Conservation (phyloP, 2,113 vertebrate genomes). For the Chaetops frenatus region DNA sequence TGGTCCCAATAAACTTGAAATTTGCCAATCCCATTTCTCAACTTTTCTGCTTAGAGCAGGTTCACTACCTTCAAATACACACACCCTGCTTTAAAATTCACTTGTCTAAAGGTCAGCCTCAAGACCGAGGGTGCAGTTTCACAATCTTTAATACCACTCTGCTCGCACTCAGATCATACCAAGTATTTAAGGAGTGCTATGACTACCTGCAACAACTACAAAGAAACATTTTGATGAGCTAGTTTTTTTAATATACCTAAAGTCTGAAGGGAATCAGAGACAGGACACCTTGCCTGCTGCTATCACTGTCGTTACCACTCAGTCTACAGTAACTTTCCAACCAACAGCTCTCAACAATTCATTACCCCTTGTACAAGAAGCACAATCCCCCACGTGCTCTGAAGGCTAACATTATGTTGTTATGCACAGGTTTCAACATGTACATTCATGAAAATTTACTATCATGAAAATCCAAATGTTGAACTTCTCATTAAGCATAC, state of each 20-base stretch:
- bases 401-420: not conserved
- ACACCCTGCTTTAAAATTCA: not conserved
- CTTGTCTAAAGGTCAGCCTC: not conserved
- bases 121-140: rapidly evolving
- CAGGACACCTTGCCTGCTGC: not conserved
- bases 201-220: not conserved
- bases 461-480: not conserved
- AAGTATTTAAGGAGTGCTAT: not conserved
- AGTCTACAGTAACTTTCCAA: not conserved
- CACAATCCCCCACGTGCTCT: not conserved
- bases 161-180: not conserved
- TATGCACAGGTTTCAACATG: not conserved
- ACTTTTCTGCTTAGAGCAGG: not conserved
- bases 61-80: not conserved
- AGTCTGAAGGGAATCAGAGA: not conserved
- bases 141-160: not conserved
- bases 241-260: not conserved
- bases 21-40: not conserved
- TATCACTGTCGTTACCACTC: not conserved
- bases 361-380: not conserved
- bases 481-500: conserved; percentile 28
- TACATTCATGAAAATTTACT: not conserved
- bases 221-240: not conserved
- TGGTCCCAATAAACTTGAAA: not conserved
- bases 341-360: not conserved